Base-by-base conservation (phyloP, 2,888 invertebrate species). In the Octodonta nipae region DNA sequence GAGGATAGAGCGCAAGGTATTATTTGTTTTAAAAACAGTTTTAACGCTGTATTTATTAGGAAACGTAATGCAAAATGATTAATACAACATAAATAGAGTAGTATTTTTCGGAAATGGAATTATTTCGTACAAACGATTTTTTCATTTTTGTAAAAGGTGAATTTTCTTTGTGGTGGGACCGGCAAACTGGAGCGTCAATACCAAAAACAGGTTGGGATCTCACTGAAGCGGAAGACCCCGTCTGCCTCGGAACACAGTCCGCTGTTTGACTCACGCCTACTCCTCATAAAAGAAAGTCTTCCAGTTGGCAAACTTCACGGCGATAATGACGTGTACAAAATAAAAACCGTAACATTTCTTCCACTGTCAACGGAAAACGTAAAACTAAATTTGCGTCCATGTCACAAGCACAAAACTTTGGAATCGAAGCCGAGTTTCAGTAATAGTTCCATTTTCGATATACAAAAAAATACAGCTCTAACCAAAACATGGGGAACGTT, bases 401-500 rank as follows among this genome's bases (percentile, higher is more conserved):
- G 91, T 56, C 77, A 75, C 22, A 85, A 87, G 54, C 91, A 89
- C 54, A 55, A 52, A 48, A 42, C 47, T 8, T 41, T 48, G 6
- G 42, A 46, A 20, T 14, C 36, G 30, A 47, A 43, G 38, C 41
- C 34, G 26, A 39, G 28, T 17, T 32, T 35, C 8, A 39, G 31
- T 13, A n/a, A n/a, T n/a, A 47, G 46, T 40, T 45, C 51, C 17
- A 36, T 68, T 26, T 63, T 67, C 32, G 68, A 69, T 33, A 55
- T 65, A 17, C 63, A 30, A 22, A 72, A 71, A 42, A 71, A 67
- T 46, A 67, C 66, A 13, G 69, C 73, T 1, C 66, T 79, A 28
- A 71, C 75, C 29, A 91, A 87, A 65, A 91, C 91, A 8, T 87
- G 88, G 74, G 89, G 88, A n/a, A 83, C 85, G 3, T 78, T 92